Evolutionary conservation across 1,140 invertebrate species (phyloP).

Genomic region (Zaprionus davidi): DNA sequence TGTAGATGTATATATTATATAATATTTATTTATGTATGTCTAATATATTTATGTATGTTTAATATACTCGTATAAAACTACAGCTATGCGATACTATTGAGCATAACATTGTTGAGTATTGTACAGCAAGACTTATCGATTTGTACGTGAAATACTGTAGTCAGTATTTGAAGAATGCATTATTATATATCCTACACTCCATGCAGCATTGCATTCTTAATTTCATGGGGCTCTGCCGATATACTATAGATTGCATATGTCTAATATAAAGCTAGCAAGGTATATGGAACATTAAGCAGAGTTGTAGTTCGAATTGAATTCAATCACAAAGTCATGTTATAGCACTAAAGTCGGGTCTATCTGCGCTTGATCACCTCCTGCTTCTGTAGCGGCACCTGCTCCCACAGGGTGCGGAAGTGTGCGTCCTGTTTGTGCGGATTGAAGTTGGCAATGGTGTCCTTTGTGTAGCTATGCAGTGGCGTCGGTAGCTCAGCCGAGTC

Average conservation of each 20-base stretch:
- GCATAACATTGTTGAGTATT: background rate
- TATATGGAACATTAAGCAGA: background rate
- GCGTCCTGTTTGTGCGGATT: constrained; percentile 61
- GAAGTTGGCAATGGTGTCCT: constrained; percentile 63
- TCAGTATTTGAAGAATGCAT: background rate
- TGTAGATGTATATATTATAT: no score
- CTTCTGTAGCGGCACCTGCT: constrained; percentile 59
- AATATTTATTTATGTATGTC: background rate
- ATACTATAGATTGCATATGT: background rate
- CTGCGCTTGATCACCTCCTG: constrained; percentile 61
- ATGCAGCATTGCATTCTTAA: background rate
- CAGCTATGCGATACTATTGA: background rate
- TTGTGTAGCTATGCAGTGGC: constrained; percentile 51
- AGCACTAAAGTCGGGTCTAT: background rate
- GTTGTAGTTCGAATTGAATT: no score
- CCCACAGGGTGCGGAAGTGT: constrained; percentile 60
- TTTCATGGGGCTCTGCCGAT: background rate
- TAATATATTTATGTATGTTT: constrained; percentile 25
- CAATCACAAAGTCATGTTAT: no score
- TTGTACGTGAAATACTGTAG: no score
- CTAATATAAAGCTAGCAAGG: background rate
- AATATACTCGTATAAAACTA: background rate
- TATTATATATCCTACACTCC: background rate
- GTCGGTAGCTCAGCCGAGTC: constrained; percentile 57
- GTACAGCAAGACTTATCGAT: background rate